Percentiles rank a stretch among this genome's conserved stretches.
phyloP scores from a whole-genome alignment of 1,140 invertebrate species.

The Scaptodrosophila lebanonensis region DNA sequence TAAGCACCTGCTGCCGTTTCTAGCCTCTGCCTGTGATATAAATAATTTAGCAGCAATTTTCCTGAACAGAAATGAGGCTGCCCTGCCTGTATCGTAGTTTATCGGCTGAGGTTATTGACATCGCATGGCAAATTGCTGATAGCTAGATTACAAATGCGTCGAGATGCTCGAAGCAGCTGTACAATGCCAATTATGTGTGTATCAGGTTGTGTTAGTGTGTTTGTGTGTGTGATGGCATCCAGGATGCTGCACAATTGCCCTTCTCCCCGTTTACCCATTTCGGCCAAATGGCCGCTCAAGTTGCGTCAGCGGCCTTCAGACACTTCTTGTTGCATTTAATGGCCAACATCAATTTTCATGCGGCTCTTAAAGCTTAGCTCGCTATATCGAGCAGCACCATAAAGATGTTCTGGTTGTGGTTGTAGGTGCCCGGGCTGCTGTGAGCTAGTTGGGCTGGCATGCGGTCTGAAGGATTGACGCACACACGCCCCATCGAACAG shows the following conservation, averaged over 20 bases:
- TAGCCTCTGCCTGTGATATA: conserved; percentile 27
- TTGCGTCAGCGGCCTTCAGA: no score
- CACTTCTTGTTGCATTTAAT: conserved; percentile 60
- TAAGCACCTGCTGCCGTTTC: conserved; percentile 19
- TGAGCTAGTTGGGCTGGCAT: no score
- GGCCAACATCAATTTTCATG: conserved; percentile 48
- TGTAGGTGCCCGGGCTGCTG: conserved; percentile 11
- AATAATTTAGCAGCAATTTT: conserved; percentile 53
- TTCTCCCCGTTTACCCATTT: conserved; percentile 6
- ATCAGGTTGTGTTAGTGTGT: no score
- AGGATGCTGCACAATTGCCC: no score
- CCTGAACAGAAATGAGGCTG: conserved; percentile 19
- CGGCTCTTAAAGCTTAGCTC: conserved; percentile 39
- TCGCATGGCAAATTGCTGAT: conserved; percentile 7
- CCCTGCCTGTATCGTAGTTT: conserved; percentile 18
- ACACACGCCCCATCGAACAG: no score
- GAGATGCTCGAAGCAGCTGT: no score
- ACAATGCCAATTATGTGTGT: no score
- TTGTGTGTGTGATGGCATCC: no score
- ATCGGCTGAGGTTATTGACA: conserved; percentile 59
- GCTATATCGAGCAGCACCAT: conserved; percentile 12
- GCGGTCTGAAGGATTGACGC: no score
- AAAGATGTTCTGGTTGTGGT: conserved; percentile 2
- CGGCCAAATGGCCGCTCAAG: conserved; percentile 7
- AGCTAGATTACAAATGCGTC: no score